Base-by-base conservation (phyloP, 2,888 invertebrate genomes). In the Campaea margaritaria region DNA sequence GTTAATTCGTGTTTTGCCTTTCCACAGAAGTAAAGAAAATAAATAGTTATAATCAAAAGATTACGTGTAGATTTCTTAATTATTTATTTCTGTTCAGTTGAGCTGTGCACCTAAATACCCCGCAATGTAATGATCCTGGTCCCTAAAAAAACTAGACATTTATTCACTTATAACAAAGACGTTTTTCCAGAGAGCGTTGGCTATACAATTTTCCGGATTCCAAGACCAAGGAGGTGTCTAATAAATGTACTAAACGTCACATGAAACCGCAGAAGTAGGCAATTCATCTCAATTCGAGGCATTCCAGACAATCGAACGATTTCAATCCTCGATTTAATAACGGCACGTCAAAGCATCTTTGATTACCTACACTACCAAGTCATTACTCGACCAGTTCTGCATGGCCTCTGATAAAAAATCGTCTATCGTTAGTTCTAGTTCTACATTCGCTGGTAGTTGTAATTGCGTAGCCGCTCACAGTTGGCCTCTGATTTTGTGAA, bases 291-390 rank as follows among this genome's bases (percentile, higher is more conserved):
- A 46, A 55, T 65, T 56, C 38, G 31, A 31, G 48, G 34, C 43
- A 47, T 66, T 51, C 53, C 64, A 43, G 42, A 63, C 67, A 65
- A 67, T 65, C 42, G 62, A 46, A 44, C 45, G 49, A 60, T 68
- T 68, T 58, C 56, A 56, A 64, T 68, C 57, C 64, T 57, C 56
- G 34, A 49, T 64, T 69, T 65, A 72, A 70, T 66, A 70, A 69
- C 62, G 64, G 65, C 58, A 68, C 57, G 63, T 68, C 69, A 72
- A 67, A 73, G 69, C 70, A 65, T 69, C 64, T 66, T 59, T 65
- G 65, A 68, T 68, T 47, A 60, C 52, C 57, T 57, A 68, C 57
- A 63, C 64, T 63, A 51, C 38, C 36, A 46, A 66, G 55, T 64
- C 57, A 68, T 53, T 69, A 44, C 51, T 57, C 46, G 45, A 63